These are phyloP conservation scores for Epinotia brunnichana DNA, from an alignment of 2,888 invertebrate species.

Conservation along the genomic window DNA sequence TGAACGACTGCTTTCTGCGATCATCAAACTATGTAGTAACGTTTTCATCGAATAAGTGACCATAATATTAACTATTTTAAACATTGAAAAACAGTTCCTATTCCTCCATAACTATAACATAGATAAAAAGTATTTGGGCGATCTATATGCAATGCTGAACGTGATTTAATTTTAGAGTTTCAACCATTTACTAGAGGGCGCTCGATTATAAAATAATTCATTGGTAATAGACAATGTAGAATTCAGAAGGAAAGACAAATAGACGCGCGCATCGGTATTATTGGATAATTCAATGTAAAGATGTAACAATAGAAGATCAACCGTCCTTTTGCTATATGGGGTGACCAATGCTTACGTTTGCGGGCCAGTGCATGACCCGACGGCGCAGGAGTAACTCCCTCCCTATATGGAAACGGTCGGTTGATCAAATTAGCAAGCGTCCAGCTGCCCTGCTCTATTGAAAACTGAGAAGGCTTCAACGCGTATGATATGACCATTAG, in stretches of 20 bases:
- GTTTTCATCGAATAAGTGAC: constrained; percentile 65
- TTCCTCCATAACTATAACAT: constrained; percentile 66
- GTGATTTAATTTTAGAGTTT: constrained; percentile 41
- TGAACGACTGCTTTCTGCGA: constrained; percentile 46
- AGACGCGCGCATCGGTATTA: constrained; percentile 67
- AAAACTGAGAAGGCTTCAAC: constrained; percentile 20
- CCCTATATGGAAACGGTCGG: constrained; percentile 33
- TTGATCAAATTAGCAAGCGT: constrained; percentile 22
- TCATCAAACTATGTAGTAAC: constrained; percentile 50
- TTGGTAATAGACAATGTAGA: constrained; percentile 36
- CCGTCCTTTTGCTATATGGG: constrained; percentile 56
- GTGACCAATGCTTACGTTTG: neutral
- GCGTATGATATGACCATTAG: constrained; percentile 1
- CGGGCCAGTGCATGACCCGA: neutral
- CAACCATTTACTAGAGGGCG: constrained; percentile 59
- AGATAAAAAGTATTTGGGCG: constrained; percentile 26
- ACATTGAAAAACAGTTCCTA: constrained; percentile 80
- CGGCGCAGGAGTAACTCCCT: constrained; percentile 53
- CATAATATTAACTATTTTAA: constrained; percentile 59
- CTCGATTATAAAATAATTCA: constrained; percentile 50
- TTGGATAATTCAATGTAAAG: constrained; percentile 51
- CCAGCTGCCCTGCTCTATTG: constrained; percentile 29
- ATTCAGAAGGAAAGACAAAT: constrained; percentile 48
- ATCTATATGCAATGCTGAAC: constrained; percentile 19
- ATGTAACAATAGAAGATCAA: constrained; percentile 59